Base-by-base conservation (phyloP, 2,113 vertebrate species). In the Aix galericulata region DNA sequence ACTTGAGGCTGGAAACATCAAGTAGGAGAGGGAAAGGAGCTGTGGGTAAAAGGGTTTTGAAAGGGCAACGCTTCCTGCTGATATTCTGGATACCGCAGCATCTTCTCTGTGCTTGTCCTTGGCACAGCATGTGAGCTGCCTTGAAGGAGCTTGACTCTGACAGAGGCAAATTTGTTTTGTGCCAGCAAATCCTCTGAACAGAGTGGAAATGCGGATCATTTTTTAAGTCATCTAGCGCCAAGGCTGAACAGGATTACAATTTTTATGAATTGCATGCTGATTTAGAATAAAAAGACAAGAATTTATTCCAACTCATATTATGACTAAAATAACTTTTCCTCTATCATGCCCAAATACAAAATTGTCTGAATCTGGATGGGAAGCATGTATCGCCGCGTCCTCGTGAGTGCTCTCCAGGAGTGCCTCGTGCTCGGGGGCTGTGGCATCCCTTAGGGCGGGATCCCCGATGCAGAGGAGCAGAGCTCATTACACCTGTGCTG, bases 341-440 rank as follows among this genome's bases (percentile, higher is more conserved):
- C 48, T 20, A 6, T 26, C 0, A 1, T 36, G 32, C 22, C 3
- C 1, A 8, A 38, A 9, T 60, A 32, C 73, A 34, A 4, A 38
- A 46, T 55, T 21, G 25, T 53, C 53, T 55, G 6, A n/a, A 4
- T 53, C 23, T 23, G 48, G n/a, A 0, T 1, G 25, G 25, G 48
- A 21, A 31, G 52, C 32, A 1, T 2, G 38, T 31, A 3, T 21
- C 5, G n/a, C 0, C 0, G 2, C 52, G 2, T 7, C 56, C 25
- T 20, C 6, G 17, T 4, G 46, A 8, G 27, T 2, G 34, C 40
- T 8, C 12, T 20, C 46, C 46, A 48, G 20, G 18, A 46, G 46
- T 48, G 46, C 46, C 10, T 48, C 20, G 5, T 48, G 46, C 46
- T 48, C 10, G 20, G 46, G 46, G 46, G 20, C 46, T 48, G 46